Percentiles rank a stretch among this genome's conserved stretches.
Evolutionary conservation across 2,888 invertebrate species (phyloP).

Genomic region (Phymatocera aterrima): DNA sequence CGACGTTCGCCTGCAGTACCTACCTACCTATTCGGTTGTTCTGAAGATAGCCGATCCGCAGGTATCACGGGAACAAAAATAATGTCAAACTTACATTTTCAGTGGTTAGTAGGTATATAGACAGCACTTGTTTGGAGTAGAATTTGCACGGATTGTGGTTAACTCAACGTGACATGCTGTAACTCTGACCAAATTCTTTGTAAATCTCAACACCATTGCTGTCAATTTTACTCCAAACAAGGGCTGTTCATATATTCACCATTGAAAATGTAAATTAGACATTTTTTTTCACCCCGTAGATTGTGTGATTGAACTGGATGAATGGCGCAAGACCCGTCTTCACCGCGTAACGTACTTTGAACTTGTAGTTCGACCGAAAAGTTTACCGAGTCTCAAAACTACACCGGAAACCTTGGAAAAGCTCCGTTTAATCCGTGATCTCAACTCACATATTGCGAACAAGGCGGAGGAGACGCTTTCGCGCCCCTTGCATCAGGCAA

Average conservation of each 20-base stretch:
- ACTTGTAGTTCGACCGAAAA: slow-evolving; percentile 22
- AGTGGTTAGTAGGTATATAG: no score
- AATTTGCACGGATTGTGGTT: no score
- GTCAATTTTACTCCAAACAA: no score
- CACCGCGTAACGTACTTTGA: slow-evolving; percentile 10
- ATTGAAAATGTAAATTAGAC: no score
- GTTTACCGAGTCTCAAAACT: slow-evolving; percentile 27
- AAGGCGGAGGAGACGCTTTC: not conserved
- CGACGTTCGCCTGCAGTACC: not conserved
- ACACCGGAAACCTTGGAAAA: slow-evolving; percentile 24
- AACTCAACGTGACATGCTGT: no score
- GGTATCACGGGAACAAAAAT: no score
- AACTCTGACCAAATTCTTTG: no score
- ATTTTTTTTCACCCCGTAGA: slow-evolving; percentile 1
- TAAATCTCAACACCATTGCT: no score
- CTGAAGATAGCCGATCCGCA: slow-evolving; percentile 26
- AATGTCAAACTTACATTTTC: no score
- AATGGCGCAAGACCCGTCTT: not conserved
- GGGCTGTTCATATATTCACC: no score
- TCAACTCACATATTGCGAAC: slow-evolving; percentile 2
- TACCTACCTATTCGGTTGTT: slow-evolving; percentile 8
- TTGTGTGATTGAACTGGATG: slow-evolving; percentile 24
- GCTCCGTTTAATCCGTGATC: slow-evolving; percentile 40
- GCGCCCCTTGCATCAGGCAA: slow-evolving; percentile 40
- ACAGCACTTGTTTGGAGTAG: no score